Conservation (phyloP, 2,888 invertebrate species). For the Scrobipalpa atriplicella region DNA sequence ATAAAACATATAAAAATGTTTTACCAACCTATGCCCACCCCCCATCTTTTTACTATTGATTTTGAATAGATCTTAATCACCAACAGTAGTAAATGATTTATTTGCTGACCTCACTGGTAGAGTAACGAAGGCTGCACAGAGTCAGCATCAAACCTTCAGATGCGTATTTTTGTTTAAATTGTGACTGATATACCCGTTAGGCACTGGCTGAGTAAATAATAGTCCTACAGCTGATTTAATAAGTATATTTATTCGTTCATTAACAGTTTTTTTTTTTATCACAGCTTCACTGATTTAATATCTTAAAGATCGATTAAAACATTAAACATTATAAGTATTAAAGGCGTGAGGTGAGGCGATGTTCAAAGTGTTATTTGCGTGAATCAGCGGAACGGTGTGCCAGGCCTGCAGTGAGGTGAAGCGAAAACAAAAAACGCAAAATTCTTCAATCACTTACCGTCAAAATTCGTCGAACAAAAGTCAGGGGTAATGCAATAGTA, state of each 20-base stretch:
- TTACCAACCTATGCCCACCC: no score
- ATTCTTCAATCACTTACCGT: constrained; percentile 51
- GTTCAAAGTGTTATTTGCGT: constrained; percentile 27
- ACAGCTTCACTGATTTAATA: background rate
- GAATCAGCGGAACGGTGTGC: constrained; percentile 16
- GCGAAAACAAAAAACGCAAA: constrained; percentile 27
- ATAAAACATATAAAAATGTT: no score
- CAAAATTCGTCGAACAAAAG: constrained; percentile 51
- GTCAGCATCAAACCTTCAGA: constrained; percentile 62
- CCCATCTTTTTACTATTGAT: background rate
- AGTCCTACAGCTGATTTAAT: no score
- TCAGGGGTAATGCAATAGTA: constrained; percentile 73
- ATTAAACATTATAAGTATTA: background rate
- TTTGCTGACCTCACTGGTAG: constrained; percentile 55
- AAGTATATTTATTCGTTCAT: no score
- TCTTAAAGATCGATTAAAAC: no score
- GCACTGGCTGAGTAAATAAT: no score
- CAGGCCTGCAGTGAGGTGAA: constrained; percentile 1
- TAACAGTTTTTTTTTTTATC: no score
- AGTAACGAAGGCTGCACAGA: constrained; percentile 64
- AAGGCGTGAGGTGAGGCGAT: constrained; percentile 7
- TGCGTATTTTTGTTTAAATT: constrained; percentile 77
- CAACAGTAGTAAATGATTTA: background rate
- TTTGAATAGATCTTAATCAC: background rate
- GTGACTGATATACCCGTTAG: constrained; percentile 74